Percentiles rank a stretch among this genome's conserved stretches.
These are phyloP conservation scores for Brachionus asplanchnoidis DNA, from an alignment of 1,140 invertebrate genomes.

Conservation along the genomic window DNA sequence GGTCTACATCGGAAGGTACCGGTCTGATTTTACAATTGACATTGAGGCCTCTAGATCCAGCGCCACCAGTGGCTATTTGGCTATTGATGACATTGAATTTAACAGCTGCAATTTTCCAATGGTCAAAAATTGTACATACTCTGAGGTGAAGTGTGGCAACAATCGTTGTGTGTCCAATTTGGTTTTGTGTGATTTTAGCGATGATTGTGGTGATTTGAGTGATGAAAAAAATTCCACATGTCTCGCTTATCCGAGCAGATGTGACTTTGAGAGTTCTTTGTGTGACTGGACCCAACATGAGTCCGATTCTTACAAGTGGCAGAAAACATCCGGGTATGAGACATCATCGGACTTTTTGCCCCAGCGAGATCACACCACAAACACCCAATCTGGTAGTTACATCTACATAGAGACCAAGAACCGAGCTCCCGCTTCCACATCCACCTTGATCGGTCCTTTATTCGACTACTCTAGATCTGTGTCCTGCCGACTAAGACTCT, in stretches of 20 bases:
- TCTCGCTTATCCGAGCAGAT: constrained; percentile 40
- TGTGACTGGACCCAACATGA: constrained; percentile 49
- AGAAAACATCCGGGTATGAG: background rate
- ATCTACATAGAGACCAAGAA: constrained; percentile 45
- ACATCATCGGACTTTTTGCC: background rate
- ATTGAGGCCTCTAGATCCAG: background rate
- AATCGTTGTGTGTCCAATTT: background rate
- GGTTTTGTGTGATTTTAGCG: constrained; percentile 41
- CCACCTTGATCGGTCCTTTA: constrained; percentile 37
- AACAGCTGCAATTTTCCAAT: constrained; percentile 40
- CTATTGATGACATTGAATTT: constrained; percentile 54
- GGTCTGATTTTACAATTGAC: background rate
- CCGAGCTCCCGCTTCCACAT: background rate
- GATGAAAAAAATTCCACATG: constrained; percentile 50
- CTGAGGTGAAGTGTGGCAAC: constrained; percentile 47
- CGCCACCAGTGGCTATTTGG: constrained; percentile 47
- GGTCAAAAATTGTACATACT: constrained; percentile 44
- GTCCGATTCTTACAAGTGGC: background rate
- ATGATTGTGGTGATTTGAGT: constrained; percentile 55
- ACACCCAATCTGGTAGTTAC: constrained; percentile 26
- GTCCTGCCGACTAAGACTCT: constrained; percentile 48
- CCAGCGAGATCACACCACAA: constrained; percentile 37
- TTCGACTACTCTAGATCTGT: constrained; percentile 43
- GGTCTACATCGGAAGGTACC: constrained; percentile 45
- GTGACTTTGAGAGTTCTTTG: constrained; percentile 50